Evolutionary conservation across 2,888 invertebrate genomes (phyloP), one percentile per base, ranked within the genome.

Genomic region (Melieria omissa): DNA sequence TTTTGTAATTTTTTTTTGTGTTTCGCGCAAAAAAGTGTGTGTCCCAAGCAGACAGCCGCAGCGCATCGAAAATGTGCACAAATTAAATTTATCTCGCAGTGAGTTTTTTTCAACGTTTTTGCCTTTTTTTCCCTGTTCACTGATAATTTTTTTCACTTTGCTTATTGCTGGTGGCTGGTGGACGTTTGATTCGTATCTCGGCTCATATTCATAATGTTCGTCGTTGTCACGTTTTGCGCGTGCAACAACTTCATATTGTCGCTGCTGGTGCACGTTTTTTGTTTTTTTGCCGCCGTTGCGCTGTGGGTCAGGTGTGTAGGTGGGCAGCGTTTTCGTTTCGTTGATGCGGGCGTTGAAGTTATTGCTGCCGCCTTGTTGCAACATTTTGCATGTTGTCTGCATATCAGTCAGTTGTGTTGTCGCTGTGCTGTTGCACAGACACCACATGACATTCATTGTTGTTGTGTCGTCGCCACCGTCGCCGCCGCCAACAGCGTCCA

Each of bases 321-420:
- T 29, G 29, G 29, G 29, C 29, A 29, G 29, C 29, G 29, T 29
- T 29, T 29, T 29, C 3, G 29, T 29, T 29, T 1, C 2, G 29
- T 29, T 29, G 68, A 73, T 75, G 76, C 74, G 75, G 78, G 72
- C 74, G 81, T 71, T 80, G 80, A 79, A 79, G 82, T 76, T 78
- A 52, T 5, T 52, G 14, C 9, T 52, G 14, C 9, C 52, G 14
- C 14, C 14, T 57, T 7, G 57, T 57, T 29, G 57, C 29, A 29
- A 29, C 29, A 29, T 29, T 29, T 29, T 29, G 29, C 29, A 29
- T 57, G 57, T 57, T 29, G 57, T 57, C 57, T 57, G 46, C 62
- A 62, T 62, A 45, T 42, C 62, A 45, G 9, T 12, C 29, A 29
- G 29, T 29, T 29, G 29, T 29, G 29, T 29, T 29, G 29, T 29